phyloP scores from a whole-genome alignment of 1,140 invertebrate genomes.

The Drosophila fuyamai region DNA sequence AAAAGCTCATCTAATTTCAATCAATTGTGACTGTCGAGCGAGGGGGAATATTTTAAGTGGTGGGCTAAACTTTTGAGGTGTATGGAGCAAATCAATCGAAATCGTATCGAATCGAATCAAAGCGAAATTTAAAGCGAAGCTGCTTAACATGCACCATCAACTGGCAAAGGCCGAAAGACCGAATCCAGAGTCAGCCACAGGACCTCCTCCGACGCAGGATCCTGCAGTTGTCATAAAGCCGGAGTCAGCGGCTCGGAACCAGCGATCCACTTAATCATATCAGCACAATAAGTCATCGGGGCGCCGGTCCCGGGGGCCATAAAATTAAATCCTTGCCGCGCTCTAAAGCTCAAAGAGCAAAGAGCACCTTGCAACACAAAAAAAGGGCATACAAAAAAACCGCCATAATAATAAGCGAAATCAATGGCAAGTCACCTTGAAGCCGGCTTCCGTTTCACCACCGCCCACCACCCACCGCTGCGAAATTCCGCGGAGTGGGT shows the following conservation, averaged over 20 bases:
- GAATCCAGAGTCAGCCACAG: neutral
- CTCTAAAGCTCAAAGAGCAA: slow-evolving; percentile 42
- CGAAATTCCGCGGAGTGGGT: neutral
- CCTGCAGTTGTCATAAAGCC: slow-evolving; percentile 55
- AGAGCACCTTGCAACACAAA: slow-evolving; percentile 19
- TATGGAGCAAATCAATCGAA: slow-evolving; percentile 17
- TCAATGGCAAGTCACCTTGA: slow-evolving; percentile 63
- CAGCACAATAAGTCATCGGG: slow-evolving; percentile 74
- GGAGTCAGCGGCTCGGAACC: slow-evolving; percentile 31
- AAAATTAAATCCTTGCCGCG: slow-evolving; percentile 79
- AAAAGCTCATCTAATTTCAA: slow-evolving; percentile 80
- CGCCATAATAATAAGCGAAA: slow-evolving; percentile 49
- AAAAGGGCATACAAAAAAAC: slow-evolving; percentile 15
- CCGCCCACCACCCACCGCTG: neutral
- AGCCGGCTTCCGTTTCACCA: slow-evolving; percentile 15
- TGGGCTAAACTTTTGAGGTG: slow-evolving; percentile 21
- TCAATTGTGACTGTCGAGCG: slow-evolving; percentile 62
- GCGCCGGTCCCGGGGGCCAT: slow-evolving; percentile 53
- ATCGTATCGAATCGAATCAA: slow-evolving; percentile 20
- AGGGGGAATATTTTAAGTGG: slow-evolving; percentile 45
- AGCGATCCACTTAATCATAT: slow-evolving; percentile 75
- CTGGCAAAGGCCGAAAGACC: slow-evolving; percentile 31
- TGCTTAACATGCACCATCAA: slow-evolving; percentile 25
- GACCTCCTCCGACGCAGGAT: neutral
- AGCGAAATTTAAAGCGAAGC: slow-evolving; percentile 13